phyloP scores from a whole-genome alignment of 2,797 vertebrate genomes.

The Acrossocheilus wenchowensis region DNA sequence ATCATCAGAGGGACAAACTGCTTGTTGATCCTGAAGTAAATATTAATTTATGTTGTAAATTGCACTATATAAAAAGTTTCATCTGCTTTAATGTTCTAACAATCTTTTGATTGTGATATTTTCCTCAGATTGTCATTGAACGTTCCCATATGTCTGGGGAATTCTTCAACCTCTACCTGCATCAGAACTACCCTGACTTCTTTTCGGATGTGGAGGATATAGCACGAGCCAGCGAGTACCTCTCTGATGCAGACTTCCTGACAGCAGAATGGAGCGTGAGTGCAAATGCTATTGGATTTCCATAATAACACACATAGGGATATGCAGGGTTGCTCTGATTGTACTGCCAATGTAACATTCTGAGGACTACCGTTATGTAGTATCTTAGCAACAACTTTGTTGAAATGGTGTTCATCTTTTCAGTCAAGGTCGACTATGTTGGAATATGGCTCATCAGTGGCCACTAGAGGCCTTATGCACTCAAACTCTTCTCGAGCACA shows the following conservation, averaged over 20 bases:
- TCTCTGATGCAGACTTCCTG: slow-evolving; percentile 90
- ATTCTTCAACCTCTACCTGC: slow-evolving; percentile 93
- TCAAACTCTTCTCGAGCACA: slow-evolving; percentile 84
- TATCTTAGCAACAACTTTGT: slow-evolving; percentile 32
- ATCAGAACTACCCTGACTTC: slow-evolving; percentile 96
- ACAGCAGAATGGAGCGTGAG: slow-evolving; percentile 90
- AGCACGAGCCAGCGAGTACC: slow-evolving; percentile 88
- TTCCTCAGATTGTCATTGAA: slow-evolving; percentile 85
- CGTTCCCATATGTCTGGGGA: slow-evolving; percentile 90
- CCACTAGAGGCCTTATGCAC: slow-evolving; percentile 91
- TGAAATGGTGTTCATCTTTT: slow-evolving; percentile 51
- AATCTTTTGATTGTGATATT: neutral
- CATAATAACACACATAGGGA: neutral
- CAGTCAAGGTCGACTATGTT: slow-evolving; percentile 82
- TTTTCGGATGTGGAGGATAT: slow-evolving; percentile 89
- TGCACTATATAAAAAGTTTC: neutral
- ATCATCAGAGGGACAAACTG: slow-evolving; percentile 81
- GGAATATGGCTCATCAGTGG: slow-evolving; percentile 86
- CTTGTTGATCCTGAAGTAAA: slow-evolving; percentile 91
- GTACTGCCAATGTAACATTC: slow-evolving; percentile 5
- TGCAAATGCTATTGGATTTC: slow-evolving; percentile 27
- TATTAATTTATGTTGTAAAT: neutral
- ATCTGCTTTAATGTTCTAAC: neutral
- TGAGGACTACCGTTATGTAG: neutral
- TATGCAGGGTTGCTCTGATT: neutral